A percentile compares a stretch with the other conserved stretches of the same genome.
These are phyloP conservation scores for Glandiceps talaboti DNA, from an alignment of 53 echinoderm and acorn worm genomes.

Conservation along the genomic window DNA sequence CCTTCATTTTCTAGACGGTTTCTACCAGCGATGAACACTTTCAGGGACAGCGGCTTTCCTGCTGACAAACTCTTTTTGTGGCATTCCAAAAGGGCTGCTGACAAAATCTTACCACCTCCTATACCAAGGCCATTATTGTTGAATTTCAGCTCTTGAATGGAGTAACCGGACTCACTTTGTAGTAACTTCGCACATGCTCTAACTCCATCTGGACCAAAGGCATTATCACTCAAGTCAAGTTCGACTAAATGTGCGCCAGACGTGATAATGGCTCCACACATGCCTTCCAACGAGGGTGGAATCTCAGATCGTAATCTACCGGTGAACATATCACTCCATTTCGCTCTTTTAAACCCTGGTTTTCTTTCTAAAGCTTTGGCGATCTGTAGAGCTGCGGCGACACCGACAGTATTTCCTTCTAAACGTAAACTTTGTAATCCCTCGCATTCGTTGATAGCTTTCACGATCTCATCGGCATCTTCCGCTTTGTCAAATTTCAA, in stretches of 20 bases:
- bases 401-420: constrained; percentile 80
- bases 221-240: constrained; percentile 89
- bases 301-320: constrained; percentile 90
- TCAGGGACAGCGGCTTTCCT: constrained; percentile 63
- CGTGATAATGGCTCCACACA: constrained; percentile 76
- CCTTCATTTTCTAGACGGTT: constrained; percentile 90
- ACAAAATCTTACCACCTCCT: constrained; percentile 72
- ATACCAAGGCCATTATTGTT: constrained; percentile 96
- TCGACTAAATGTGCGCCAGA: constrained; percentile 73
- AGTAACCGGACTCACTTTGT: constrained; percentile 75
- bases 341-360: constrained; percentile 72
- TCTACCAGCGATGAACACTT: constrained; percentile 68
- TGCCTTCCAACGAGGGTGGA: constrained; percentile 56
- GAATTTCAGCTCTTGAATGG: constrained; percentile 75
- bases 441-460: constrained; percentile 53
- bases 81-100: constrained; percentile 74
- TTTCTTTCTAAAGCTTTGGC: constrained; percentile 53
- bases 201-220: constrained; percentile 92
- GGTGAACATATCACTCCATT: constrained; percentile 95
- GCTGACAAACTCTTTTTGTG: constrained; percentile 56
- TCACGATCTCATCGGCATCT: constrained; percentile 69
- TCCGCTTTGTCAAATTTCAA: constrained; percentile 63
- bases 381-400: constrained; percentile 65
- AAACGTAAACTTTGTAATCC: constrained; percentile 61
- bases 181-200: constrained; percentile 60